A percentile compares a stretch with the other conserved stretches of the same genome.
Evolutionary conservation across 2,888 invertebrate species (phyloP).

Genomic region (Callimorpha dominula): DNA sequence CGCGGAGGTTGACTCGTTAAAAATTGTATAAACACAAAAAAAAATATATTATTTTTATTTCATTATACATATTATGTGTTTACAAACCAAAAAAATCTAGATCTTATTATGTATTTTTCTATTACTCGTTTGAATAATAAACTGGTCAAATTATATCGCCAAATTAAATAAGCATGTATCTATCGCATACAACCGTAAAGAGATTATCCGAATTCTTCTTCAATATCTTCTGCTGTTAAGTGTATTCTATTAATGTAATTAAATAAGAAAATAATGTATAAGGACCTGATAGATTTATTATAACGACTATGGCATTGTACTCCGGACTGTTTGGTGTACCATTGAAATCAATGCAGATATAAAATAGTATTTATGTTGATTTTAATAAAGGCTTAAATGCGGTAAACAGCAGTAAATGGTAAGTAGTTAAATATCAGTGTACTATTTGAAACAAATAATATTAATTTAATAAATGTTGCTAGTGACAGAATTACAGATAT

Average conservation of each 20-base stretch:
- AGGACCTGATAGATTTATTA: conserved; percentile 10
- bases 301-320: conserved; percentile 34
- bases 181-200: background rate
- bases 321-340: conserved; percentile 35
- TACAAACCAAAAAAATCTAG: background rate
- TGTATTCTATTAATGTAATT: conserved; percentile 4
- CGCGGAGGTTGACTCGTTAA: background rate
- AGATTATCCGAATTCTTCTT: background rate
- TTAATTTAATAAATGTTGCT: background rate
- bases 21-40: background rate
- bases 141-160: background rate
- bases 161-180: background rate
- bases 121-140: background rate
- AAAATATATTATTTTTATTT: background rate
- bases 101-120: background rate
- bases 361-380: background rate
- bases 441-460: background rate
- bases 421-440: background rate
- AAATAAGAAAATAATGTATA: conserved; percentile 24
- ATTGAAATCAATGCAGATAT: conserved; percentile 25
- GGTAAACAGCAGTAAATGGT: background rate
- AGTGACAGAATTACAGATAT: too few relatives aligned
- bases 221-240: background rate
- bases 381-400: background rate
- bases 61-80: background rate